Conservation (phyloP, 2,888 invertebrate species). For the Spodoptera picta region DNA sequence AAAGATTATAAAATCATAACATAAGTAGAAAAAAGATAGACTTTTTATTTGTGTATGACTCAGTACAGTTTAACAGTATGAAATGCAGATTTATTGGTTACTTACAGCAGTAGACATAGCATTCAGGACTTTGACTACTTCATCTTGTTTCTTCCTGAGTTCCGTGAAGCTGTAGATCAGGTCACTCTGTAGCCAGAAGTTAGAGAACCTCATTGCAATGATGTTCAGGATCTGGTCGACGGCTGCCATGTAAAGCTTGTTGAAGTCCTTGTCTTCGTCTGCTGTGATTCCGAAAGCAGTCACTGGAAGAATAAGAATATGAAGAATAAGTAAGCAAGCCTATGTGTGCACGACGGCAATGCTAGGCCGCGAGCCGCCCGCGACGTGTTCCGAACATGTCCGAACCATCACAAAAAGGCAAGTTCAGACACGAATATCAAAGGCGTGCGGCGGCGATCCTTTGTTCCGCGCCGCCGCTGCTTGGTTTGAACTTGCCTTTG, state of each 20-base stretch:
- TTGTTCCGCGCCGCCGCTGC: too few species aligned
- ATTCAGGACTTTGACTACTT: slow-evolving; percentile 53
- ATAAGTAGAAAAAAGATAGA: too few species aligned
- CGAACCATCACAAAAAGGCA: too few species aligned
- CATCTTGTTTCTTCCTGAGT: slow-evolving; percentile 53
- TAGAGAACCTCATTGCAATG: slow-evolving; percentile 54
- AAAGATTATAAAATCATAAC: too few species aligned
- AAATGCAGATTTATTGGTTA: background rate
- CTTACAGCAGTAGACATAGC: slow-evolving; percentile 59
- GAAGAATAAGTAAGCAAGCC: background rate
- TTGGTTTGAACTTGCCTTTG: too few species aligned
- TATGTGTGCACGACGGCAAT: too few species aligned
- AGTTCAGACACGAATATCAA: too few species aligned
- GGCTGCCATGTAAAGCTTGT: slow-evolving; percentile 55
- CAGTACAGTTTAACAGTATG: too few species aligned
- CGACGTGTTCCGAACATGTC: too few species aligned
- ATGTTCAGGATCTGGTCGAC: slow-evolving; percentile 55
- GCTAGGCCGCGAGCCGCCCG: too few species aligned
- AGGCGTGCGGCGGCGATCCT: too few species aligned
- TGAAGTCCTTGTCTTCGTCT: slow-evolving; percentile 55
- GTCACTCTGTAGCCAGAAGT: slow-evolving; percentile 60
- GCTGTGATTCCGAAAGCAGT: slow-evolving; percentile 61
- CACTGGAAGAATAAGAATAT: slow-evolving; percentile 44
- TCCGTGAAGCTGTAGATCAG: slow-evolving; percentile 55
- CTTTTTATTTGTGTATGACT: too few species aligned